Evolutionary conservation across 1,140 invertebrate genomes (phyloP).

Genomic region (Brachionus asplanchnoidis): DNA sequence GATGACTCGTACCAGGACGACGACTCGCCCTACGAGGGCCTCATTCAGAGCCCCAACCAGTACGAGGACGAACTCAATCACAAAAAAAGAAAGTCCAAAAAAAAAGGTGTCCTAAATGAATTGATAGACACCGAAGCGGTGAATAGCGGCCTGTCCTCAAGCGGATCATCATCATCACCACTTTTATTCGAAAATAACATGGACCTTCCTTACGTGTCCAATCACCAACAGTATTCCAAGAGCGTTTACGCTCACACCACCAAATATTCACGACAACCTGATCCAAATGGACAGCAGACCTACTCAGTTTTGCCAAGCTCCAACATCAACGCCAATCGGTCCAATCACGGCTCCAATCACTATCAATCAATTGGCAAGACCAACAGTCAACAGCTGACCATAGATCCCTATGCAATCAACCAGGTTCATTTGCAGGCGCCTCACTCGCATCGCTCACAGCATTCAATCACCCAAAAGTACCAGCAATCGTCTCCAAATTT

Average conservation of each 20-base stretch:
- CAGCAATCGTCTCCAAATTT: not conserved
- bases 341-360: not conserved
- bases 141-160: not conserved
- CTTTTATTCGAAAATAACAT: constrained; percentile 15
- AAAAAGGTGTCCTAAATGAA: constrained; percentile 4
- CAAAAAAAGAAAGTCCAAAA: not conserved
- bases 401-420: constrained; percentile 20
- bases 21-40: constrained; percentile 34
- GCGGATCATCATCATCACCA: constrained; percentile 22
- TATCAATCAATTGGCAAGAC: constrained; percentile 13
- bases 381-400: not conserved
- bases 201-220: constrained; percentile 19
- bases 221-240: constrained; percentile 18
- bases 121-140: not conserved
- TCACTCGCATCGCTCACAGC: constrained; percentile 13
- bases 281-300: not conserved
- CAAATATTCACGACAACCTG: not conserved
- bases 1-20: constrained; percentile 37
- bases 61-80: not conserved
- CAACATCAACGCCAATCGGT: not conserved
- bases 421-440: not conserved
- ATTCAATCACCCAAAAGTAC: not conserved
- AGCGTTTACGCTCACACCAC: not conserved
- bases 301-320: constrained; percentile 29
- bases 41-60: not conserved